Conservation (phyloP, 1,140 invertebrate genomes). For the Penaeus chinensis region DNA sequence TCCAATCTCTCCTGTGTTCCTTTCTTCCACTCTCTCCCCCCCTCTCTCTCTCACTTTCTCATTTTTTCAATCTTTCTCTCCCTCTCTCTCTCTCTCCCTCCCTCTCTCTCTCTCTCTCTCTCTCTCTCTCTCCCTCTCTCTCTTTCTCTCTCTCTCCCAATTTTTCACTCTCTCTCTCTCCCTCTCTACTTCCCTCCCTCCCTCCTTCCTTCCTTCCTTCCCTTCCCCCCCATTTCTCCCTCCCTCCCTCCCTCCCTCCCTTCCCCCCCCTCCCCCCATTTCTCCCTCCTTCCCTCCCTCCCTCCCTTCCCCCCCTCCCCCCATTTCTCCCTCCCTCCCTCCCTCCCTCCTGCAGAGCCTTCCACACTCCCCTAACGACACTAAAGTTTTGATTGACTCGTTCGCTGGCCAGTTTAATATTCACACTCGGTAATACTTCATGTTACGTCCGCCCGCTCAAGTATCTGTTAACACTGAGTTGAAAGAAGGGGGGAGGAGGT, state of each 20-base stretch:
- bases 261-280: not conserved
- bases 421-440: not conserved
- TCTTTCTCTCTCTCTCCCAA: not conserved
- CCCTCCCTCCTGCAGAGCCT: not conserved
- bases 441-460: not conserved
- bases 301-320: not conserved
- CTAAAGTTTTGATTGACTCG: not conserved
- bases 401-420: not conserved
- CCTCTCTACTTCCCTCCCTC: not conserved
- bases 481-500: not conserved
- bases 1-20: too few species aligned
- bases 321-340: conserved; percentile 23
- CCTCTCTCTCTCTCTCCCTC: too few species aligned
- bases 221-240: not conserved
- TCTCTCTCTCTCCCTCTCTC: not conserved
- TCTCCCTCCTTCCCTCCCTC: not conserved
- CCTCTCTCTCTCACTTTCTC: not conserved
- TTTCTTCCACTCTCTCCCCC: not conserved
- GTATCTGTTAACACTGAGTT: not conserved
- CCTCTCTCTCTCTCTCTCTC: not conserved
- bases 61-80: not conserved
- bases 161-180: conserved; percentile 8
- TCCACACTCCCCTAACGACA: not conserved
- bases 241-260: not conserved
- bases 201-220: too few species aligned